These are phyloP conservation scores for Agrotis puta DNA, from an alignment of 2,888 invertebrate genomes.

Conservation along the genomic window DNA sequence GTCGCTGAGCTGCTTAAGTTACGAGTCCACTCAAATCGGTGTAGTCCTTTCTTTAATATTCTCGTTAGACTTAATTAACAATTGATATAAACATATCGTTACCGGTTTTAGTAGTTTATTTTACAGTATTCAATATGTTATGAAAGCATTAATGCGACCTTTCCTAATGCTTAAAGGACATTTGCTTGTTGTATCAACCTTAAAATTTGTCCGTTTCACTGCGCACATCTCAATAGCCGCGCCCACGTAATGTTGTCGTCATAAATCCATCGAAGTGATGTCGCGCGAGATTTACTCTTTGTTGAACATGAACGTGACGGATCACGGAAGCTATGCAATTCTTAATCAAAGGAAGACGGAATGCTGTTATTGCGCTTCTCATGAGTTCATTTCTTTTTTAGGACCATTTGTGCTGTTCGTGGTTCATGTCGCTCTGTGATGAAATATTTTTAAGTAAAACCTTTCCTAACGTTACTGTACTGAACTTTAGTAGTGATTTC, in stretches of 20 bases:
- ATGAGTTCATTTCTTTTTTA: constrained; percentile 10
- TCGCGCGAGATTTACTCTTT: constrained; percentile 23
- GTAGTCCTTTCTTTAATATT: no score
- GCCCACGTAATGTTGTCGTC: neutral
- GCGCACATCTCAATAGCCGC: constrained; percentile 1
- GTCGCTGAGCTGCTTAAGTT: no score
- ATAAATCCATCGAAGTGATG: constrained; percentile 23
- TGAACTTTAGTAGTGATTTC: no score
- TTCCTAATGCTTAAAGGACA: no score
- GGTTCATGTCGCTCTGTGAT: neutral
- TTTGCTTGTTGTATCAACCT: neutral
- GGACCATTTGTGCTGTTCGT: neutral
- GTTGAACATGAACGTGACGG: constrained; percentile 7
- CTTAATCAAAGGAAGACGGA: constrained; percentile 24
- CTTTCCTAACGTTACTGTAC: no score
- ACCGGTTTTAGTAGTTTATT: no score
- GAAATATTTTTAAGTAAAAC: no score
- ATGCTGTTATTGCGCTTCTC: constrained; percentile 1
- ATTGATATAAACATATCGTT: no score
- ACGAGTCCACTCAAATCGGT: no score
- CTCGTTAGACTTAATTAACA: no score
- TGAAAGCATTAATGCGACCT: no score
- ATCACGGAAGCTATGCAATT: constrained; percentile 21
- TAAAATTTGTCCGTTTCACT: neutral
- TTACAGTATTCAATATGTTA: no score